phyloP scores from a whole-genome alignment of 2,113 vertebrate species.

The Equus przewalskii region DNA sequence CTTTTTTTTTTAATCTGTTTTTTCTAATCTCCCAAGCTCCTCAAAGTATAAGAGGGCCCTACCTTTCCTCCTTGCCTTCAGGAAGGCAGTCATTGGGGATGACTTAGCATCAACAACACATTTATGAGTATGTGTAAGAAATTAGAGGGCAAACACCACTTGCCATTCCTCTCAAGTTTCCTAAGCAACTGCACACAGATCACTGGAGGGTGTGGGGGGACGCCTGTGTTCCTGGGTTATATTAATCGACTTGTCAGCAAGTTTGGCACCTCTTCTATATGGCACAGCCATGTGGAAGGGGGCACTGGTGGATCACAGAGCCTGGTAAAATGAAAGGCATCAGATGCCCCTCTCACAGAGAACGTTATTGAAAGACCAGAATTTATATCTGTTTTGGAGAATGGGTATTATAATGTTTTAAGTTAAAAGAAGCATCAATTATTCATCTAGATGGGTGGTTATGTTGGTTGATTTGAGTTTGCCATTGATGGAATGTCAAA shows the following conservation, averaged over 20 bases:
- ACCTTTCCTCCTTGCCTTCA: slow-evolving; percentile 69
- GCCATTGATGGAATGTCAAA: background rate
- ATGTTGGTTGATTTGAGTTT: slow-evolving; percentile 1
- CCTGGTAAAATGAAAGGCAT: background rate
- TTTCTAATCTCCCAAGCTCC: background rate
- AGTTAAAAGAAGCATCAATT: background rate
- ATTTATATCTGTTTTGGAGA: slow-evolving; percentile 29
- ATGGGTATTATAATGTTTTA: background rate
- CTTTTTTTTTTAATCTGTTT: background rate
- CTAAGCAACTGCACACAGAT: slow-evolving; percentile 66
- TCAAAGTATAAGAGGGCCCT: slow-evolving; percentile 47
- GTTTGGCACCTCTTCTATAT: background rate
- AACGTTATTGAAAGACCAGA: background rate
- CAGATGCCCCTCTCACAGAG: background rate
- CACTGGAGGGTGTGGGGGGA: background rate
- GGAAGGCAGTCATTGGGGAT: slow-evolving; percentile 76
- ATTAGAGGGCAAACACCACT: slow-evolving; percentile 70
- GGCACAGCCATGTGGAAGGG: background rate
- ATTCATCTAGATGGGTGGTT: background rate
- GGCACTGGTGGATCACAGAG: background rate
- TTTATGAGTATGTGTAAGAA: slow-evolving; percentile 73
- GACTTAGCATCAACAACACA: slow-evolving; percentile 72
- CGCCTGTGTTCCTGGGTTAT: background rate
- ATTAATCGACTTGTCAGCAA: background rate
- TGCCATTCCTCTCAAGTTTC: slow-evolving; percentile 66